Conservation (phyloP, 2,797 vertebrate species). For the Orestias chungarensis region DNA sequence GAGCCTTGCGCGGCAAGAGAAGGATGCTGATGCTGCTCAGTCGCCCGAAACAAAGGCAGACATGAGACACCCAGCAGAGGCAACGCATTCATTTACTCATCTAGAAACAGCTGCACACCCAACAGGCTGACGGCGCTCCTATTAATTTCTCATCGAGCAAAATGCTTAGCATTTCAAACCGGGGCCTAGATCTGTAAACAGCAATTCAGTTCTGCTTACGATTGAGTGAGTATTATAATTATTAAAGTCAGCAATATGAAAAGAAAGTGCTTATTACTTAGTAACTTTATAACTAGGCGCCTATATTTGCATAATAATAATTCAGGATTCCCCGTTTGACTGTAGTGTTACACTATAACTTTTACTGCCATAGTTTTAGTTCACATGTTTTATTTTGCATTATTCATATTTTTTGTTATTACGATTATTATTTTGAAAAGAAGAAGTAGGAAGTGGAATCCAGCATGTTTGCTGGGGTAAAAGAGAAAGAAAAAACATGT, state of each 20-base stretch:
- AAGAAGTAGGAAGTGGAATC: no score
- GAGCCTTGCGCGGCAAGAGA: constrained; percentile 21
- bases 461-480: no score
- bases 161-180: constrained; percentile 7
- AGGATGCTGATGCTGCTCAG: constrained; percentile 39
- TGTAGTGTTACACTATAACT: neutral
- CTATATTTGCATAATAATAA: neutral
- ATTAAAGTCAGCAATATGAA: neutral
- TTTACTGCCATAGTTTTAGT: neutral
- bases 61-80: constrained; percentile 28
- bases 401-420: no score
- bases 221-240: constrained; percentile 4
- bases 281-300: neutral
- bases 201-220: neutral
- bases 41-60: constrained; percentile 44
- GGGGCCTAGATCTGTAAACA: neutral
- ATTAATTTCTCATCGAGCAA: constrained; percentile 23
- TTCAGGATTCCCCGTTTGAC: neutral
- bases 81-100: constrained; percentile 33
- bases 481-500: no score
- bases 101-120: constrained; percentile 15
- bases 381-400: no score
- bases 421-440: no score
- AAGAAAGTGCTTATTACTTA: neutral
- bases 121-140: constrained; percentile 10